Evolutionary conservation across 2,888 invertebrate species (phyloP).

Genomic region (Melanotus villosus): DNA sequence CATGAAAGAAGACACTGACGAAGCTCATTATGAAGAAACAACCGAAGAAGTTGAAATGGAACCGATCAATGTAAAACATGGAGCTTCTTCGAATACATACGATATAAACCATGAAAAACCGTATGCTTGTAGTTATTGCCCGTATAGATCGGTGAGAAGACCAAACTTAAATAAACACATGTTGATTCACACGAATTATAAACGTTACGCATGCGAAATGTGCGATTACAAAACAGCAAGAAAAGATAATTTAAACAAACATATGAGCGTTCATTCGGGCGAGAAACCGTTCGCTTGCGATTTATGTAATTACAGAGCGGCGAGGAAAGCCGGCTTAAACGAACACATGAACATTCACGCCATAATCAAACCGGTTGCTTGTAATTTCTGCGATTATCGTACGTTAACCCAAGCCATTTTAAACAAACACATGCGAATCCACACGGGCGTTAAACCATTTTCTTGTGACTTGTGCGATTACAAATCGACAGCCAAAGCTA

Average conservation of each 20-base stretch:
- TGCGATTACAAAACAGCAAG: neutral
- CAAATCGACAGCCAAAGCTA: neutral
- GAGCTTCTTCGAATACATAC: too few species aligned
- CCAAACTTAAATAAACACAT: too few species aligned
- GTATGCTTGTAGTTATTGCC: too few species aligned
- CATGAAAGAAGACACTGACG: too few species aligned
- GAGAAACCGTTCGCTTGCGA: constrained; percentile 6
- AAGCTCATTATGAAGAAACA: too few species aligned
- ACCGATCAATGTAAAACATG: too few species aligned
- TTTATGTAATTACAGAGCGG: neutral
- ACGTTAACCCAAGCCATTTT: neutral
- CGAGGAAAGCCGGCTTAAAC: constrained; percentile 37
- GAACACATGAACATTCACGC: constrained; percentile 26
- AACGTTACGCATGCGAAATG: neutral
- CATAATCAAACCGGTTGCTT: constrained; percentile 2
- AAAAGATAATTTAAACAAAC: neutral
- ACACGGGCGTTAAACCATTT: constrained; percentile 10
- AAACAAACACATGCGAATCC: neutral
- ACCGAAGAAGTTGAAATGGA: too few species aligned
- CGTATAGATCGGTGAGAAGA: too few species aligned
- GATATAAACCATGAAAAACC: too few species aligned
- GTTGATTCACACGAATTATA: too few species aligned
- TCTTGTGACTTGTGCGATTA: neutral
- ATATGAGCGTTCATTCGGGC: neutral
- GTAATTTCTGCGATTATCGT: constrained; percentile 4